Percentiles rank a stretch among this genome's conserved stretches.
These are phyloP conservation scores for Plutella xylostella DNA, from an alignment of 2,888 invertebrate species.

Conservation along the genomic window DNA sequence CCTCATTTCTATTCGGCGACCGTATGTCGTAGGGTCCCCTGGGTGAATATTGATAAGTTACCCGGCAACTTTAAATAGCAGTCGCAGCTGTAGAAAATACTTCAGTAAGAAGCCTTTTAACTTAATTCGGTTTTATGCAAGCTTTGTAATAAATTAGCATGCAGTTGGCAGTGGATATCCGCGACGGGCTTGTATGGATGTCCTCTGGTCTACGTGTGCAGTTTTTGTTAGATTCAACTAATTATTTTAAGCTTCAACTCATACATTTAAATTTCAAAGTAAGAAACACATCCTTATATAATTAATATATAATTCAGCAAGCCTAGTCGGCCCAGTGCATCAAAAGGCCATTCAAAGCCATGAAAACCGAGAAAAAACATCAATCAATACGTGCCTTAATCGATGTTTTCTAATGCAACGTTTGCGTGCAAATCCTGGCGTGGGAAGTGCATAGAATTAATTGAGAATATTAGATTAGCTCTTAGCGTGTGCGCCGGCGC, in stretches of 20 bases:
- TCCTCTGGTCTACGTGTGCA: constrained; percentile 40
- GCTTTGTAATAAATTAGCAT: constrained; percentile 51
- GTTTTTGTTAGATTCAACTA: constrained; percentile 13
- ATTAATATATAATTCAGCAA: no score
- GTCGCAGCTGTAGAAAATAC: no score
- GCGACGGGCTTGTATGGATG: constrained; percentile 37
- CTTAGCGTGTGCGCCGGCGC: constrained; percentile 13
- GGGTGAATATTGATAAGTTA: constrained; percentile 49
- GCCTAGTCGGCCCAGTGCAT: no score
- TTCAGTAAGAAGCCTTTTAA: constrained; percentile 22
- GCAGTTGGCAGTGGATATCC: constrained; percentile 38
- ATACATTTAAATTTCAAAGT: no score
- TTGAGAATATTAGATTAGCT: constrained; percentile 43
- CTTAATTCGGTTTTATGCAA: constrained; percentile 31
- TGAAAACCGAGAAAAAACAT: no score
- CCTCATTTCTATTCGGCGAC: constrained; percentile 46
- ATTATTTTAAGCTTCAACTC: no score
- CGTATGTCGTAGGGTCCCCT: constrained; percentile 26
- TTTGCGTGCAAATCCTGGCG: constrained; percentile 23
- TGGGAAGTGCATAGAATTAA: constrained; percentile 47
- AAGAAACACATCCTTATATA: no score
- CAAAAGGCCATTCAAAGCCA: no score
- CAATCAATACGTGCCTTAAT: no score
- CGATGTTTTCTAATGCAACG: constrained; percentile 3
- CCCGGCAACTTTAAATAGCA: constrained; percentile 24